These are phyloP conservation scores for Formica aserva DNA, from an alignment of 2,888 invertebrate species.

Conservation along the genomic window DNA sequence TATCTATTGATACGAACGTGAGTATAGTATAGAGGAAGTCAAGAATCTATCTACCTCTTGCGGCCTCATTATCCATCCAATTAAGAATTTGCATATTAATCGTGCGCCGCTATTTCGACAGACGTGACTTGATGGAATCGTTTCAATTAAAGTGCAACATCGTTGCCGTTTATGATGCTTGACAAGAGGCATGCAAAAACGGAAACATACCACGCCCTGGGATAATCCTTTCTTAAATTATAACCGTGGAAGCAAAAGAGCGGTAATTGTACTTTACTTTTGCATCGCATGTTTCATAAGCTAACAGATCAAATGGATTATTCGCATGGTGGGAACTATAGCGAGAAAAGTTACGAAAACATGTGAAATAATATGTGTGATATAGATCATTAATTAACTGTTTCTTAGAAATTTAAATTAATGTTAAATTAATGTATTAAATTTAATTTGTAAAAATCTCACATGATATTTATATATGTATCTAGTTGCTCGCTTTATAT, in stretches of 20 bases:
- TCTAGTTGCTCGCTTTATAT: background rate
- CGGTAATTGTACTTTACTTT: constrained; percentile 17
- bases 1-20: background rate
- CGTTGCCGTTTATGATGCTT: constrained; percentile 28
- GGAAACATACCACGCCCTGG: constrained; percentile 10
- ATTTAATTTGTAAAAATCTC: background rate
- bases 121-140: constrained; percentile 75
- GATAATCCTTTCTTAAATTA: constrained; percentile 22
- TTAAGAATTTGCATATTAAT: constrained; percentile 80
- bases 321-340: background rate
- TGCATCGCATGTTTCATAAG: constrained; percentile 12
- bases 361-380: background rate
- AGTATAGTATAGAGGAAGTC: constrained; percentile 14
- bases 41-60: constrained; percentile 49
- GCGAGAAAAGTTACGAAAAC: background rate
- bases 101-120: constrained; percentile 61
- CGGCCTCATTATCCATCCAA: constrained; percentile 75
- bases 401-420: background rate
- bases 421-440: background rate
- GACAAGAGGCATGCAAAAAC: constrained; percentile 50
- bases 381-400: background rate
- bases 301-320: background rate
- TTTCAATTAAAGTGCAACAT: constrained; percentile 74
- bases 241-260: background rate
- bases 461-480: background rate